These are phyloP conservation scores for Saccostrea glomerata DNA, from an alignment of 1,140 invertebrate species.

Conservation along the genomic window DNA sequence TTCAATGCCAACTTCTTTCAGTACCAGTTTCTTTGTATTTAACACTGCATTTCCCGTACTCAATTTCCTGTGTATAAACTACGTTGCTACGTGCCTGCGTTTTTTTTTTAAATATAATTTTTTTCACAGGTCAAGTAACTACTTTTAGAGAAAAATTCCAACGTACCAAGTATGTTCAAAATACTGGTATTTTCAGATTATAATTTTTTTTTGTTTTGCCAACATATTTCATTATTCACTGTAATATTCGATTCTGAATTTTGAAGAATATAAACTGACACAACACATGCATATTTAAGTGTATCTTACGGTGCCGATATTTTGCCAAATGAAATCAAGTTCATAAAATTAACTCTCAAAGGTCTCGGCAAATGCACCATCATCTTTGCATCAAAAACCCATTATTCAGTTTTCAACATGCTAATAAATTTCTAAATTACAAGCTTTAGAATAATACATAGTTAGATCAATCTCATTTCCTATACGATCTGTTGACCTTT, in stretches of 20 bases:
- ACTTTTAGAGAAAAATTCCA: background rate
- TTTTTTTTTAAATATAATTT: background rate
- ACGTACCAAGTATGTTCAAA: background rate
- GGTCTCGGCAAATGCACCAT: background rate
- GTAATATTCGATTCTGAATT: background rate
- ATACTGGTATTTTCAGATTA: background rate
- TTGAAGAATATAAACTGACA: background rate
- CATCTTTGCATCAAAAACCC: background rate
- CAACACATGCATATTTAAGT: background rate
- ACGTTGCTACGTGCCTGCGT: too few relatives aligned
- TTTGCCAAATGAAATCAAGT: background rate
- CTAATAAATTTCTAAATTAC: slow-evolving; percentile 16
- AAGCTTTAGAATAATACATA: background rate
- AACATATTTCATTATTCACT: background rate
- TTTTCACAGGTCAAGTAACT: background rate
- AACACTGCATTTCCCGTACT: too few relatives aligned
- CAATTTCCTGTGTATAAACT: too few relatives aligned
- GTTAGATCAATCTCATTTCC: background rate
- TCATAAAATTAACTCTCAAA: background rate
- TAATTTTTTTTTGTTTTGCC: background rate
- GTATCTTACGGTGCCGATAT: background rate
- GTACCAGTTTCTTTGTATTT: too few relatives aligned
- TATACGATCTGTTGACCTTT: background rate
- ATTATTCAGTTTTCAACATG: background rate
- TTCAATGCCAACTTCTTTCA: too few relatives aligned